Evolutionary conservation across 2,888 invertebrate genomes (phyloP).

Genomic region (Fragum sueziense): DNA sequence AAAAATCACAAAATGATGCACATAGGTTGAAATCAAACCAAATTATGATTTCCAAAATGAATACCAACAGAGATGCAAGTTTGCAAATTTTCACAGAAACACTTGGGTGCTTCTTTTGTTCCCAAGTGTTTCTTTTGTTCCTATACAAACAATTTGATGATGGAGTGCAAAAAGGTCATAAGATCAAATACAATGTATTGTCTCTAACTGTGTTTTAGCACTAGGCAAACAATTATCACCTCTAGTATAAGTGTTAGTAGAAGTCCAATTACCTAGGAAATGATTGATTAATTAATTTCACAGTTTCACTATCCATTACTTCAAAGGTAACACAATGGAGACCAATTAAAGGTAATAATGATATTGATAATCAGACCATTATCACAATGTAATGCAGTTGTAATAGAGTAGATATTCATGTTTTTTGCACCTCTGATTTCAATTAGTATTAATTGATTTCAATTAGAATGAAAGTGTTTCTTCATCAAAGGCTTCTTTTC

Average conservation of each 20-base stretch:
- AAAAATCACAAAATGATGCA: neutral
- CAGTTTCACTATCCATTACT: neutral
- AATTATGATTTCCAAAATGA: neutral
- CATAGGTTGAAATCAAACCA: neutral
- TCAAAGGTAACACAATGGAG: conserved; percentile 8
- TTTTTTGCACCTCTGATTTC: conserved; percentile 14
- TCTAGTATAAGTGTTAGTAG: neutral
- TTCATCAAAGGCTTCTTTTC: no score
- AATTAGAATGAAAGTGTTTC: no score
- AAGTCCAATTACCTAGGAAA: neutral
- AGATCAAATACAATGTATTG: no score
- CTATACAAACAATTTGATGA: no score
- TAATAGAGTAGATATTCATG: neutral
- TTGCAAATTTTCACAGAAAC: neutral
- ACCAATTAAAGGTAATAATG: conserved; percentile 20
- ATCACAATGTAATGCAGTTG: neutral
- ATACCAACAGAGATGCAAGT: neutral
- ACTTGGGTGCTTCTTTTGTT: conserved; percentile 4
- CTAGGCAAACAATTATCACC: conserved; percentile 10
- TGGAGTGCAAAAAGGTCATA: no score
- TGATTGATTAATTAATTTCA: conserved; percentile 12
- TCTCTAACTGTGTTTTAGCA: no score
- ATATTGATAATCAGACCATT: neutral
- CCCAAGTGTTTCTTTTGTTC: no score
- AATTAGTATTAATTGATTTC: conserved; percentile 6